phyloP scores from a whole-genome alignment of 2,113 vertebrate genomes.

The Poecilia latipinna region DNA sequence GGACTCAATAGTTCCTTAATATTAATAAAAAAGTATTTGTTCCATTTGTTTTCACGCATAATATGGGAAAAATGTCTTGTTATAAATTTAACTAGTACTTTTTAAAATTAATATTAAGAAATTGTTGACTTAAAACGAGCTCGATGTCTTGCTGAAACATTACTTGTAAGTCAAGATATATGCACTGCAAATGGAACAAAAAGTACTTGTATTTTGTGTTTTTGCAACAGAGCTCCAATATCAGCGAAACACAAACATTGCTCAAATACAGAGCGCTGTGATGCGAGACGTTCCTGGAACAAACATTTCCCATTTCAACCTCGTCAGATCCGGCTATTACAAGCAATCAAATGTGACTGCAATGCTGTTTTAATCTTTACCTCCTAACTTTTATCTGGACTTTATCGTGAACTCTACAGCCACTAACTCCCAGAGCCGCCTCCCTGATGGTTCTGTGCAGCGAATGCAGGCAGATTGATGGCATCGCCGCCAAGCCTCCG shows the following conservation, averaged over 20 bases:
- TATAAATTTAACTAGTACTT: too few species aligned
- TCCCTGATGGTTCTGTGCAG: conserved; percentile 9
- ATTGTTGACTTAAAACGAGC: too few species aligned
- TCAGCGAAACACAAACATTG: background rate
- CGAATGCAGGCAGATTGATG: conserved; percentile 20
- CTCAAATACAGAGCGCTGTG: background rate
- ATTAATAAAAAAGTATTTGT: too few species aligned
- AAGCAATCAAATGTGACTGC: conserved; percentile 55
- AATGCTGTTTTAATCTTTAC: conserved; percentile 29
- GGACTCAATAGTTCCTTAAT: too few species aligned
- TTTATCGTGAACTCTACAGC: conserved; percentile 23
- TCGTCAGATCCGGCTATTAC: background rate
- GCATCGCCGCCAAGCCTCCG: conserved; percentile 27
- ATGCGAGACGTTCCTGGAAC: conserved; percentile 24
- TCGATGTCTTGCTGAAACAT: too few species aligned
- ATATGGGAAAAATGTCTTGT: too few species aligned
- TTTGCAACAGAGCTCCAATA: background rate
- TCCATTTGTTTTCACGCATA: too few species aligned
- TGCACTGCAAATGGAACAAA: too few species aligned
- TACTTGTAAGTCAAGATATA: too few species aligned
- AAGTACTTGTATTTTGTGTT: too few species aligned
- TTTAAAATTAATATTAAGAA: too few species aligned
- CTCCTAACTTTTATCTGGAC: conserved; percentile 20
- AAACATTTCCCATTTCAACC: conserved; percentile 1
- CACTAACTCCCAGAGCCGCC: conserved; percentile 11